These are phyloP conservation scores for Limanda limanda DNA, from an alignment of 2,113 vertebrate genomes.

Conservation along the genomic window DNA sequence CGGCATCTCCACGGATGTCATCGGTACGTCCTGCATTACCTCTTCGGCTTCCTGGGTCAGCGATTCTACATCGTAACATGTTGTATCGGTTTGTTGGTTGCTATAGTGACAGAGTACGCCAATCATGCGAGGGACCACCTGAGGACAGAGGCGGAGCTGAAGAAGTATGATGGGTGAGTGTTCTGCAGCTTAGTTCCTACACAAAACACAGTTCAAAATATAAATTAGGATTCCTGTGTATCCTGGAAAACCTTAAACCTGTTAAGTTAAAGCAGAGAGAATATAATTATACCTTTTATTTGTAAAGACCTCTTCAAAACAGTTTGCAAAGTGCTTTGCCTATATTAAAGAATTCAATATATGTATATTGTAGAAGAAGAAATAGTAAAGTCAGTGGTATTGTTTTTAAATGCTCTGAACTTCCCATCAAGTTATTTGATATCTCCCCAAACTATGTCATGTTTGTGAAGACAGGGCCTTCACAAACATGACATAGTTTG, in stretches of 20 bases:
- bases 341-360: no score
- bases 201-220: neutral
- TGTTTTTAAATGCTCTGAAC: no score
- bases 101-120: slow-evolving; percentile 90
- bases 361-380: no score
- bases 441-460: no score
- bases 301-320: no score
- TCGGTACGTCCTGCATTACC: slow-evolving; percentile 79
- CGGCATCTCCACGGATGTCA: slow-evolving; percentile 87
- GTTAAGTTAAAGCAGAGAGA: no score
- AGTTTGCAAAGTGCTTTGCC: no score
- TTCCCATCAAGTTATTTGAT: no score
- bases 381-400: no score
- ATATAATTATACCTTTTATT: no score
- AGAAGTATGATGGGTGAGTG: slow-evolving; percentile 94
- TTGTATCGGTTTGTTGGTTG: slow-evolving; percentile 40
- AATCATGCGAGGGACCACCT: slow-evolving; percentile 93
- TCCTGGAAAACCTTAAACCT: neutral
- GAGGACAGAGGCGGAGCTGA: slow-evolving; percentile 85
- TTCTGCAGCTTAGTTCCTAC: neutral
- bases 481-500: no score
- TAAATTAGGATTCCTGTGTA: neutral
- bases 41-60: neutral
- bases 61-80: neutral
- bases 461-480: no score